Percentiles rank a stretch among this genome's conserved stretches.
Conservation (phyloP, 2,797 vertebrate genomes). For the Coccyzus lansbergi region DNA sequence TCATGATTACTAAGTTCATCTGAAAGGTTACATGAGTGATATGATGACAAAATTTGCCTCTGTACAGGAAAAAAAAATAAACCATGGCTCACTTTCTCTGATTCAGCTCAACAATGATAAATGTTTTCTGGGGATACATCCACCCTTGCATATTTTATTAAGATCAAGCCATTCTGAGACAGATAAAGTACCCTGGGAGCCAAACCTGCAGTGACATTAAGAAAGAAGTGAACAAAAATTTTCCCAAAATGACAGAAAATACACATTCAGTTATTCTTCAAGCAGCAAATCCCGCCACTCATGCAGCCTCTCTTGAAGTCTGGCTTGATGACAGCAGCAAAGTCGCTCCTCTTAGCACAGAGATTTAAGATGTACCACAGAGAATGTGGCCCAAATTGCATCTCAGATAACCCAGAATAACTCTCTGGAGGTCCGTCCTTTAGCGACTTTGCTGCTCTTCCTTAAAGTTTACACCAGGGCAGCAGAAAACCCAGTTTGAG, state of each 20-base stretch:
- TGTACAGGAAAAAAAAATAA: not conserved
- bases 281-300: not conserved
- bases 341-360: not conserved
- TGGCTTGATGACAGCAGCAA: not conserved
- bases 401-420: not conserved
- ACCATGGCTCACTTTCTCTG: not conserved
- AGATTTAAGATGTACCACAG: not conserved
- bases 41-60: slow-evolving; percentile 29
- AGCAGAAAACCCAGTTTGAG: not conserved
- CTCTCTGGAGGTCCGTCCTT: not conserved
- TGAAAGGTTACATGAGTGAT: slow-evolving; percentile 52
- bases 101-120: not conserved
- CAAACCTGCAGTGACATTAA: not conserved
- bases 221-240: not conserved
- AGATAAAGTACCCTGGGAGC: not conserved
- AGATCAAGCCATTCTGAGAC: not conserved
- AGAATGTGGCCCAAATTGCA: not conserved
- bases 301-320: not conserved
- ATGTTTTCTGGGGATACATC: not conserved
- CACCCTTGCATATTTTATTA: not conserved
- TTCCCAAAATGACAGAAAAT: not conserved
- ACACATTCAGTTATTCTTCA: not conserved
- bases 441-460: not conserved
- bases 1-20: slow-evolving; percentile 55
- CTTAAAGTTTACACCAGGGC: not conserved